Percentiles rank a stretch among this genome's conserved stretches.
phyloP scores from a whole-genome alignment of 92 coral and sea anemone species.

The Heteractis magnifica region DNA sequence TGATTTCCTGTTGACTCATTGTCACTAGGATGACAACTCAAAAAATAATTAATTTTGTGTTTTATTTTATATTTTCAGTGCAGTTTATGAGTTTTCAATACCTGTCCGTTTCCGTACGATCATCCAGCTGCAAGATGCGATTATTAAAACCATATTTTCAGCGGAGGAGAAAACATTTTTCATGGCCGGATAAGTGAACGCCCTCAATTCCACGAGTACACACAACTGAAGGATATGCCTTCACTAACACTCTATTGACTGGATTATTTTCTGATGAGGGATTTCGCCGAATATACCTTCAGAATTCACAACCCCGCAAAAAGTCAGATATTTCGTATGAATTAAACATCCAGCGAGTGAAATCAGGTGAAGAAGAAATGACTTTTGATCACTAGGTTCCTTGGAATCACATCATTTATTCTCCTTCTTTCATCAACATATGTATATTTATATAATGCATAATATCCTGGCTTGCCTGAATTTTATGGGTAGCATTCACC shows the following conservation, averaged over 20 bases:
- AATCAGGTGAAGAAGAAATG: no score
- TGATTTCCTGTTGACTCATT: not conserved
- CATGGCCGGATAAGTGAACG: conserved; percentile 30
- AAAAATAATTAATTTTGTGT: not conserved
- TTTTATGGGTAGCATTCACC: no score
- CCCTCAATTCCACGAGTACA: conserved; percentile 10
- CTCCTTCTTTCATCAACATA: no score
- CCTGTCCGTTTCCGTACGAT: conserved; percentile 14
- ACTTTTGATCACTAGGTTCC: no score
- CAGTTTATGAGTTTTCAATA: not conserved
- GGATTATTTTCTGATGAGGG: not conserved
- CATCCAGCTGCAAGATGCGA: conserved; percentile 19
- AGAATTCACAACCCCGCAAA: no score
- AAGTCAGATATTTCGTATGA: no score
- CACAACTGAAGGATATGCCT: not conserved
- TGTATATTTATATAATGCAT: no score
- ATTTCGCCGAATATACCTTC: not conserved
- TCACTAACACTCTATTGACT: not conserved
- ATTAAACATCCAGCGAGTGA: no score
- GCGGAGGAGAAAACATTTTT: not conserved
- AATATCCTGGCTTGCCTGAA: no score
- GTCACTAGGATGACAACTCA: not conserved
- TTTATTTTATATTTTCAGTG: not conserved
- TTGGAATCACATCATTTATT: no score
- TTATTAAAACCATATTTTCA: conserved; percentile 17